Conservation (phyloP, 2,888 invertebrate species). For the Leptopilina drosophilae region DNA sequence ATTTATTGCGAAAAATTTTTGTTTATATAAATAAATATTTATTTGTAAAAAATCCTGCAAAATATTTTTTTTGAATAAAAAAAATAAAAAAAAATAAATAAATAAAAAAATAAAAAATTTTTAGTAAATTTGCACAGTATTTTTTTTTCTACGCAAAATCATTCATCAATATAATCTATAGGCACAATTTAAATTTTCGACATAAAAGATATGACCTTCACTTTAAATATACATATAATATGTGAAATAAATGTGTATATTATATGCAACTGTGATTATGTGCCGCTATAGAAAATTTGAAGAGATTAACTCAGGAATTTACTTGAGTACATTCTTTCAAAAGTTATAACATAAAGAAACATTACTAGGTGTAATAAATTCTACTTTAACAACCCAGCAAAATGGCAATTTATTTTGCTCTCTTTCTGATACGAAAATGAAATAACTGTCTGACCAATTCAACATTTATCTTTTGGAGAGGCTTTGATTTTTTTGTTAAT, state of each 20-base stretch:
- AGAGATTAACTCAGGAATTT: constrained; percentile 36
- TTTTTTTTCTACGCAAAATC: no score
- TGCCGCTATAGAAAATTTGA: constrained; percentile 40
- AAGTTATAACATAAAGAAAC: constrained; percentile 26
- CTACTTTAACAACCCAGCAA: constrained; percentile 32
- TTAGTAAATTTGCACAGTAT: no score
- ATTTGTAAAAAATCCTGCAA: no score
- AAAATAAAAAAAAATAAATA: no score
- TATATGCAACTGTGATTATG: constrained; percentile 32
- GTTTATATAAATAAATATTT: no score
- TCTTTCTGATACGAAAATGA: constrained; percentile 29
- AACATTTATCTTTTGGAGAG: neutral
- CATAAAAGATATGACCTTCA: neutral
- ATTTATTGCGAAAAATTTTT: no score
- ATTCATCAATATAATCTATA: no score
- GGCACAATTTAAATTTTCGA: no score
- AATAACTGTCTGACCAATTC: constrained; percentile 17
- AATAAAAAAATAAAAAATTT: no score
- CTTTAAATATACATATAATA: constrained; percentile 21
- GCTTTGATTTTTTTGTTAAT: neutral
- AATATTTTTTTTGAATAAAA: no score
- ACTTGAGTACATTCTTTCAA: constrained; percentile 31
- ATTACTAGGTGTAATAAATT: constrained; percentile 30
- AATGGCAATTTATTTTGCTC: constrained; percentile 29
- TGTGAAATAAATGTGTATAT: neutral